Evolutionary conservation across 2,888 invertebrate species (phyloP), one percentile per base, ranked within the genome.

Genomic region (Actias luna): DNA sequence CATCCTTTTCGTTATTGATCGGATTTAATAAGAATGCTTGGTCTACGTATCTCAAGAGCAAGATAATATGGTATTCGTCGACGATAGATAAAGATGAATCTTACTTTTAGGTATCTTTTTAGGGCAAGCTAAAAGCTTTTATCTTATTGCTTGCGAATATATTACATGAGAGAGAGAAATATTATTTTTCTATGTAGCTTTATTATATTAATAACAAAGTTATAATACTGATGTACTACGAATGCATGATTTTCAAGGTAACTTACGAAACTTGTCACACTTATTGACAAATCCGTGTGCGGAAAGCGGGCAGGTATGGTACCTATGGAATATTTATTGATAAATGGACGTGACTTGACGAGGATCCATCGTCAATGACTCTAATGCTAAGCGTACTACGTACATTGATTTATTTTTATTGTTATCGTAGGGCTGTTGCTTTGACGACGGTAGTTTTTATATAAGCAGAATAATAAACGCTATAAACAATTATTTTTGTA

Each of bases 211-310:
- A 50, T 50, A 55, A 55, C 29, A 29, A 16, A 55, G 29, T 50
- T 55, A 55, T 55, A n/a, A 10, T 55, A 27, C n/a, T 29, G 16
- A 29, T 29, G 29, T 55, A 55, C 29, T 29, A 55, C 29, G 29
- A 29, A 55, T 29, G 74, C 75, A 79, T 69, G 65, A 75, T 70
- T 78, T 81, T 78, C 81, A 85, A 86, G 84, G 84, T 78, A 70
- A 73, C 65, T 65, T 68, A 65, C 71, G 64, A 16, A 29, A 73
- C 66, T 71, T 66, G 69, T 75, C 77, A 79, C 80, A 78, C 78
- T 70, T 75, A 79, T 77, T 72, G 77, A 79, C 75, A 80, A 83
- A 84, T 80, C 74, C 64, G 78, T 75, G 74, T 78, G 78, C 78
- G 82, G 82, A 82, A 83, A 80, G 77, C 69, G 73, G 69, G 65